phyloP scores from a whole-genome alignment of 2,797 vertebrate species.

The Nyctalus aviator region DNA sequence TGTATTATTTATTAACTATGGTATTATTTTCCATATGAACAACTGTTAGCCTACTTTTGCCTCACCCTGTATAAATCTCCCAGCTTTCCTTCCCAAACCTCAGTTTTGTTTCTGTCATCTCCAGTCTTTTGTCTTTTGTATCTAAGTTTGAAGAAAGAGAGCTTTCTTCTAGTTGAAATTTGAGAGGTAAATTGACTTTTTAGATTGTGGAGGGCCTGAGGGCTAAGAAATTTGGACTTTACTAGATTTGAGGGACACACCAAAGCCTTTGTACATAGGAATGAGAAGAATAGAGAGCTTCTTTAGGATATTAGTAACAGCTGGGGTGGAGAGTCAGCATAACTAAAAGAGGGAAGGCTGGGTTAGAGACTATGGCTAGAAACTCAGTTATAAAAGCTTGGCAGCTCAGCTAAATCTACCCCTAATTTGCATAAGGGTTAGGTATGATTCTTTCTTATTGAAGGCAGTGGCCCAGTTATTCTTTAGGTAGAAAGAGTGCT shows the following conservation, averaged over 20 bases:
- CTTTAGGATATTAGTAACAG: neutral
- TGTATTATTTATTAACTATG: neutral
- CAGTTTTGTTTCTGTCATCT: neutral
- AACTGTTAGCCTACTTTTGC: neutral
- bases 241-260: neutral
- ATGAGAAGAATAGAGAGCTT: neutral
- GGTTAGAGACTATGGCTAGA: neutral
- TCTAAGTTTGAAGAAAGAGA: neutral
- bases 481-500: neutral
- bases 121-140: neutral
- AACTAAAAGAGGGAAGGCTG: neutral
- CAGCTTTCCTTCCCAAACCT: neutral
- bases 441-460: neutral
- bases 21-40: neutral
- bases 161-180: constrained; percentile 2
- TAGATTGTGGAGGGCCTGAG: neutral
- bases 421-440: neutral
- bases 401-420: neutral
- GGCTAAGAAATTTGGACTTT: neutral
- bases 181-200: neutral
- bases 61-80: neutral
- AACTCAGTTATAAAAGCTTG: neutral
- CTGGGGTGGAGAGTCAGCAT: neutral
- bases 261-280: neutral
- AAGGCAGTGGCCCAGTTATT: neutral